A percentile compares a stretch with the other conserved stretches of the same genome.
These are phyloP conservation scores for Drosophila eugracilis DNA, from an alignment of 1,140 invertebrate species.

Conservation along the genomic window DNA sequence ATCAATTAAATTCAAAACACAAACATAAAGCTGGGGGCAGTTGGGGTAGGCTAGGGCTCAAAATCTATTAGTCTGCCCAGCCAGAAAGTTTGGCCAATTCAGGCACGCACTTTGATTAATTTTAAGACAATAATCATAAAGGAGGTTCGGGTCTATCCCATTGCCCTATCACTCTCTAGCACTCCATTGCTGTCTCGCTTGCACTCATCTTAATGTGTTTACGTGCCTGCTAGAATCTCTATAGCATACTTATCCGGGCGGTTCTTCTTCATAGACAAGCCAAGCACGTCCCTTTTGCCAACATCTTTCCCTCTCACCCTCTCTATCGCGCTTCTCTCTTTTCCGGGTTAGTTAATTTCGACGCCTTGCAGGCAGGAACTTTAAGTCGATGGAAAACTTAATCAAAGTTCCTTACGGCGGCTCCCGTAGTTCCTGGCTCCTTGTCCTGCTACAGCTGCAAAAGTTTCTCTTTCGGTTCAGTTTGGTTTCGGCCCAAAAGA, in stretches of 20 bases:
- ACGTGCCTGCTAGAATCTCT: slow-evolving; percentile 60
- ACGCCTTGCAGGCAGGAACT: slow-evolving; percentile 63
- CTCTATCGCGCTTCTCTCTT: slow-evolving; percentile 13
- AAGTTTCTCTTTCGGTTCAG: slow-evolving; percentile 27
- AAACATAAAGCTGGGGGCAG: slow-evolving; percentile 22
- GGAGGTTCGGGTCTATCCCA: slow-evolving; percentile 29
- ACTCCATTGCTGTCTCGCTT: not conserved
- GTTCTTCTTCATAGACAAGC: slow-evolving; percentile 42
- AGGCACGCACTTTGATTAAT: slow-evolving; percentile 77
- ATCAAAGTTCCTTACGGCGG: slow-evolving; percentile 67
- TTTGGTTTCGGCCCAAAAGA: slow-evolving; percentile 30
- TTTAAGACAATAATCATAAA: slow-evolving; percentile 82
- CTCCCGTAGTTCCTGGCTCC: slow-evolving; percentile 15
- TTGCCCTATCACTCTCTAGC: slow-evolving; percentile 13
- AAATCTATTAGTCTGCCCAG: slow-evolving; percentile 64
- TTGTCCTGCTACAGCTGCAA: slow-evolving; percentile 35
- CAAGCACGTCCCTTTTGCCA: slow-evolving; percentile 51
- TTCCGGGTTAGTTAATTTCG: slow-evolving; percentile 76
- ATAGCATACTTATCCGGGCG: slow-evolving; percentile 72
- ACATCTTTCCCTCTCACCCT: slow-evolving; percentile 11
- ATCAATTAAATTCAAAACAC: slow-evolving; percentile 51
- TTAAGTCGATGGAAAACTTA: slow-evolving; percentile 76
- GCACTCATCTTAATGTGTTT: slow-evolving; percentile 55
- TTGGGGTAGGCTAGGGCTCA: not conserved
- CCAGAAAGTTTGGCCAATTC: slow-evolving; percentile 33